Conservation (phyloP, 1,140 invertebrate species). For the Phenacoccus solenopsis region DNA sequence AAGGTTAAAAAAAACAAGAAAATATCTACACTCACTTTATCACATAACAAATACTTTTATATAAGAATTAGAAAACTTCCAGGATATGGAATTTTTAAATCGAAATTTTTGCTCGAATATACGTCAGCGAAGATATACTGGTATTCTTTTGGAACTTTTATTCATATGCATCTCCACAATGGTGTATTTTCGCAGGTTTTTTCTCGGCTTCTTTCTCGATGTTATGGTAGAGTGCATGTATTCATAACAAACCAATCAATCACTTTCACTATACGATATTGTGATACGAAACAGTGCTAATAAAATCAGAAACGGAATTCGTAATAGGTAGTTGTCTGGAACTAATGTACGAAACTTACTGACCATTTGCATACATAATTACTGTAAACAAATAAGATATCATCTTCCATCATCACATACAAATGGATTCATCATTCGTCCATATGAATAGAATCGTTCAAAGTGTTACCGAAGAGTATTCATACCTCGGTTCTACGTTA, state of each 20-base stretch:
- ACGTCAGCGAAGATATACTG: too few species aligned
- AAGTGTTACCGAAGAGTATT: too few species aligned
- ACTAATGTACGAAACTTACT: background rate
- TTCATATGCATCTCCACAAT: background rate
- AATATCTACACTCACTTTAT: too few species aligned
- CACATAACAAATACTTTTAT: too few species aligned
- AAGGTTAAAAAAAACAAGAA: too few species aligned
- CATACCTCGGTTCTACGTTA: too few species aligned
- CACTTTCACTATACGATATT: background rate
- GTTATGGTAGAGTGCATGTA: slow-evolving; percentile 1
- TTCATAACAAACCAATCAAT: background rate
- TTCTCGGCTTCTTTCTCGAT: background rate
- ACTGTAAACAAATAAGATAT: background rate
- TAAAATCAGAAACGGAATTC: slow-evolving; percentile 2
- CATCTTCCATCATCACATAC: too few species aligned
- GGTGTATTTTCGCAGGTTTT: background rate
- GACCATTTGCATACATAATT: background rate
- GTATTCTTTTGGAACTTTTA: background rate
- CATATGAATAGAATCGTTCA: too few species aligned
- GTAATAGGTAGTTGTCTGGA: slow-evolving; percentile 1
- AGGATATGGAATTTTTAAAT: too few species aligned
- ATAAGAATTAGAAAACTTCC: too few species aligned
- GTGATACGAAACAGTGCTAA: background rate
- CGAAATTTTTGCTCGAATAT: too few species aligned
- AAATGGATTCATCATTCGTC: too few species aligned